A percentile compares a stretch with the other conserved stretches of the same genome.
Evolutionary conservation across 2,113 vertebrate species (phyloP).

Genomic region (Pollachius pollachius): DNA sequence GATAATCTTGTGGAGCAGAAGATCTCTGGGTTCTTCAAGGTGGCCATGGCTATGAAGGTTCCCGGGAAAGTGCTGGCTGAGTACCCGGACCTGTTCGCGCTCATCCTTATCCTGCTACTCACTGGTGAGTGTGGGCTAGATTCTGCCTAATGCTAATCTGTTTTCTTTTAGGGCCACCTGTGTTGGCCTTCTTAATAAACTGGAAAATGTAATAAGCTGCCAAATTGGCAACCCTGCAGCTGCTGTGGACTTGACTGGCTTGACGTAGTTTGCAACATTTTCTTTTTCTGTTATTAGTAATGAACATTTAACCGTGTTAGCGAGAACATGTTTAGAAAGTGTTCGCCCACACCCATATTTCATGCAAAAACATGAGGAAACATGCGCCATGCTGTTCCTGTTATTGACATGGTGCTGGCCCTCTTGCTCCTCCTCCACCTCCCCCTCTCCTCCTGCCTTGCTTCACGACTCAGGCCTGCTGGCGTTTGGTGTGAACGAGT

Average conservation of each 20-base stretch:
- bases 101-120: slow-evolving; percentile 84
- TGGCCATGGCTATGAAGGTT: slow-evolving; percentile 72
- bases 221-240: no score
- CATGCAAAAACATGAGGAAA: no score
- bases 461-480: slow-evolving; percentile 76
- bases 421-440: background rate
- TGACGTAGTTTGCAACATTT: background rate
- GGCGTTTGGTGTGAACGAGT: slow-evolving; percentile 91
- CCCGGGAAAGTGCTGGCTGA: slow-evolving; percentile 78
- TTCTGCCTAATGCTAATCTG: background rate
- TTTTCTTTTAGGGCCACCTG: no score
- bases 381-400: no score
- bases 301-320: no score
- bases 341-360: no score
- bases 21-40: slow-evolving; percentile 83
- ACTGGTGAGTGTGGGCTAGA: slow-evolving; percentile 75
- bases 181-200: no score
- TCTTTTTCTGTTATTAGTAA: no score
- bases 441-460: background rate
- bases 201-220: no score
- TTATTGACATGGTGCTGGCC: no score
- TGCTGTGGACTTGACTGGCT: background rate
- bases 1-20: slow-evolving; percentile 89
- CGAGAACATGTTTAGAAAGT: no score
- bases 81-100: slow-evolving; percentile 88